Evolutionary conservation across 2,113 vertebrate genomes (phyloP), one percentile per base, ranked within the genome.

Genomic region (Anolis sagrei): DNA sequence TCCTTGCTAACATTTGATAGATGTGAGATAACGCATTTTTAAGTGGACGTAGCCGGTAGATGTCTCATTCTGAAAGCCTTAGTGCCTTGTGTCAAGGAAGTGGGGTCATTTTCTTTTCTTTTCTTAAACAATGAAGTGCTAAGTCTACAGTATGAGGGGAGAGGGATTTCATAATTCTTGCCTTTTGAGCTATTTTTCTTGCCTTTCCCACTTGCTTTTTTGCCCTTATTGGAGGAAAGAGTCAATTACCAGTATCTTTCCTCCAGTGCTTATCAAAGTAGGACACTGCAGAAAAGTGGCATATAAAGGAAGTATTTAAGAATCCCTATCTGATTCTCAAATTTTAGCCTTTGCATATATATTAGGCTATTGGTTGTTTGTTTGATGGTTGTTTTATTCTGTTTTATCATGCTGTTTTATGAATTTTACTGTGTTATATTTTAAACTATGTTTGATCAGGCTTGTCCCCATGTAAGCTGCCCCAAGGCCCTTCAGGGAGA

Each of bases 231-330:
- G 19, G 36, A 18, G 39, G 8, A 79, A 79, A 66, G 16, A n/a
- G 25, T 64, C 3, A 29, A 29, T 11, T 54, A 32, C 16, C 29
- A 58, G n/a, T 32, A 1, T 58, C 2, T n/a, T 39, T 62, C 25
- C n/a, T 81, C 89, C 23, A 68, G 70, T 89, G 85, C 77, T 85
- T 4, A 66, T 82, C 80, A 81, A 88, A 49, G 25, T 16, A 48
- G 62, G 62, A 68, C 25, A 14, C 51, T 10, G 18, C 10, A 29
- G 61, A 44, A 79, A 62, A 78, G 11, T n/a, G n/a, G 27, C 11
- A 39, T 19, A 79, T 62, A 25, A 18, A 29, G 77, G 64, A 79
- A 14, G 9, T 66, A 11, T 27, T 16, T 36, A 66, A 32, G n/a
- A 32, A 32, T 4, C 25, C 25, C 14, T 48, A 27, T 68, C 36